These are phyloP conservation scores for Apodemia zela DNA, from an alignment of 2,888 invertebrate species.

Conservation along the genomic window DNA sequence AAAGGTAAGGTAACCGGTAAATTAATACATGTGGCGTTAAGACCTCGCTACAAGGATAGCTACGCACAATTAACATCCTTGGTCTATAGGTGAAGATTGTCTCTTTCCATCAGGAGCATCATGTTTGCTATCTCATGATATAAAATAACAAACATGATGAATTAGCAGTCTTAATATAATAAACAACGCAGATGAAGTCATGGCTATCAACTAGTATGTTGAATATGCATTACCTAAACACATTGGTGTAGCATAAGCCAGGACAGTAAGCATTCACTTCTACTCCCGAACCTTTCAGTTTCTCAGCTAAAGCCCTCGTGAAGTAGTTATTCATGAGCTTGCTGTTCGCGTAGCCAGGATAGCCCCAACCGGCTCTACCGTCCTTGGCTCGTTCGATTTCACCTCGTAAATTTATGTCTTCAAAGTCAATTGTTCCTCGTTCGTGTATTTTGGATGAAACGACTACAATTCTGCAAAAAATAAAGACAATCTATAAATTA, in stretches of 20 bases:
- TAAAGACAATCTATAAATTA: no score
- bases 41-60: no score
- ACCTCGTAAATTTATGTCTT: not conserved
- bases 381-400: not conserved
- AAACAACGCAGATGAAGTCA: not conserved
- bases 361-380: not conserved
- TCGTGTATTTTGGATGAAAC: not conserved
- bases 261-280: not conserved
- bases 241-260: not conserved
- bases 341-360: constrained; percentile 1
- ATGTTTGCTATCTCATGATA: no score
- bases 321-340: constrained; percentile 7
- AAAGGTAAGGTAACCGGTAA: no score
- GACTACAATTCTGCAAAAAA: not conserved
- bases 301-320: not conserved
- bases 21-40: no score
- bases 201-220: no score
- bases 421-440: not conserved
- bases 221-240: not conserved
- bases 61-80: no score
- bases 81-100: no score
- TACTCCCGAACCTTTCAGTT: not conserved
- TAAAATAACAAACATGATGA: no score
- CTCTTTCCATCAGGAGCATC: no score
- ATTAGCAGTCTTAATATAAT: not conserved